These are phyloP conservation scores for Lepus townsendii DNA, from an alignment of 2,797 vertebrate genomes.

Conservation along the genomic window DNA sequence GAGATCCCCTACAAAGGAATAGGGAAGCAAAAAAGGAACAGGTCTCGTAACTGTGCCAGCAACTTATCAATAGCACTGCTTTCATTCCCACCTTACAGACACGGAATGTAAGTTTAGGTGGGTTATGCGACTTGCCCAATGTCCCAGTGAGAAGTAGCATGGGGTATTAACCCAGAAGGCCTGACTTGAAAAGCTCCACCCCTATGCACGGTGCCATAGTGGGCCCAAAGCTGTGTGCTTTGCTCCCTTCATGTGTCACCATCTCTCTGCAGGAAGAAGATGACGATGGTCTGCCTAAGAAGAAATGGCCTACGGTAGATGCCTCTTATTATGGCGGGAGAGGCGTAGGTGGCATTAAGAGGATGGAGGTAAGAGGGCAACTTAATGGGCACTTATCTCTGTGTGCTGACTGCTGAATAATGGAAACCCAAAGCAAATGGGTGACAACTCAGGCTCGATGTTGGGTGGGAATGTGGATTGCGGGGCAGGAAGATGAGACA, in stretches of 20 bases:
- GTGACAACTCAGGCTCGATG: neutral
- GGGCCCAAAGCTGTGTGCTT: neutral
- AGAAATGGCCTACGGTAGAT: slow-evolving; percentile 99
- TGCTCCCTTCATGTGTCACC: slow-evolving; percentile 3
- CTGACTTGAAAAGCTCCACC: neutral
- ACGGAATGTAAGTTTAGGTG: neutral
- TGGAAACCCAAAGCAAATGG: neutral
- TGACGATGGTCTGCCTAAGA: slow-evolving; percentile 95
- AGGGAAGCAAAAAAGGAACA: neutral
- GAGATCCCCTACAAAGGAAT: neutral
- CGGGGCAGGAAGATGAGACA: neutral
- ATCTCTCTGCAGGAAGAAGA: slow-evolving; percentile 93
- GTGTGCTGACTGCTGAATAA: neutral
- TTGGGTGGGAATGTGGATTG: neutral
- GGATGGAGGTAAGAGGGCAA: slow-evolving; percentile 94
- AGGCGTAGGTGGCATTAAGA: slow-evolving; percentile 98
- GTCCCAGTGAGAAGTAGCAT: neutral
- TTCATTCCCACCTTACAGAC: neutral
- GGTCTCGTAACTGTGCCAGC: neutral
- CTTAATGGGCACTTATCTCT: accelerated
- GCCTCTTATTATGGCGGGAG: slow-evolving; percentile 98
- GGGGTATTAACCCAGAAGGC: neutral
- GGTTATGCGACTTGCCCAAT: neutral
- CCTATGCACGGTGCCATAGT: neutral
- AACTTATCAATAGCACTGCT: neutral